These are phyloP conservation scores for Coptodon bakossiorum DNA, from an alignment of 2,113 vertebrate genomes.

Conservation along the genomic window DNA sequence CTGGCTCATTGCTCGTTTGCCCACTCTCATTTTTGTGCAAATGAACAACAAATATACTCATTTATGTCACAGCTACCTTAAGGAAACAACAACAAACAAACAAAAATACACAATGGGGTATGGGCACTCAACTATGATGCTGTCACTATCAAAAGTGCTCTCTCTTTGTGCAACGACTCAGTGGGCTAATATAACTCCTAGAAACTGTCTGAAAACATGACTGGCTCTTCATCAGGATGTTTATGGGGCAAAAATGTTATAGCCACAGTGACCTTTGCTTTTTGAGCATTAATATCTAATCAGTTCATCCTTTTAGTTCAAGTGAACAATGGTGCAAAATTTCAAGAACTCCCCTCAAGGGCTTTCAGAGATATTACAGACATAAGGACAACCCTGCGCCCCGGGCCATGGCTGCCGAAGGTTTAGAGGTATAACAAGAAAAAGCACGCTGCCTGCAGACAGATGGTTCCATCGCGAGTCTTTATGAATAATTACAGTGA, in stretches of 20 bases:
- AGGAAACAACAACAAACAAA: background rate
- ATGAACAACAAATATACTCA: background rate
- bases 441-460: background rate
- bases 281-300: background rate
- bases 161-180: background rate
- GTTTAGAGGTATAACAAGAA: background rate
- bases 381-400: background rate
- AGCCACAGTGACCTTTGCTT: background rate
- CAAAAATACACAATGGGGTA: background rate
- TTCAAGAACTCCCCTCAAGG: background rate
- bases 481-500: background rate
- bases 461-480: background rate
- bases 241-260: background rate
- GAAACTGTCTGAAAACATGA: background rate
- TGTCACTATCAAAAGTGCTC: background rate
- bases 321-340: background rate
- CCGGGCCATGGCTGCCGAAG: background rate
- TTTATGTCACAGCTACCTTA: background rate
- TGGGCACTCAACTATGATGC: background rate
- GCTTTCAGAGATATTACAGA: background rate
- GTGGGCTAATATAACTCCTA: background rate
- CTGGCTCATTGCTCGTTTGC: background rate
- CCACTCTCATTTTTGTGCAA: background rate
- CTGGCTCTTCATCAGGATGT: background rate
- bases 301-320: background rate